phyloP scores from a whole-genome alignment of 2,113 vertebrate genomes.

The Tragelaphus strepsiceros region DNA sequence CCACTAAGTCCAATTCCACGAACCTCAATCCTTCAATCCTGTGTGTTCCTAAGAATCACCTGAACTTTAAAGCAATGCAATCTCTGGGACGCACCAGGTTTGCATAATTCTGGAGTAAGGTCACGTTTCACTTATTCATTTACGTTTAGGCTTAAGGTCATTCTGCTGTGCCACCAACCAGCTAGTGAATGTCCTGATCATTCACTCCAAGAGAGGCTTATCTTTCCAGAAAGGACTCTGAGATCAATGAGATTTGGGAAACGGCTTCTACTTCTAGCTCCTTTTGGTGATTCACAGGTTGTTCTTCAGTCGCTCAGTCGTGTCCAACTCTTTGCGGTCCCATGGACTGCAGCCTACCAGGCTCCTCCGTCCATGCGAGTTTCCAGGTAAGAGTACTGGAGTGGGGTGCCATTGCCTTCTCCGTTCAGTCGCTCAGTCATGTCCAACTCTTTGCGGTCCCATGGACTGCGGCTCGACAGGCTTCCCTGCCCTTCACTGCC shows the following conservation, averaged over 20 bases:
- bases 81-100: not conserved
- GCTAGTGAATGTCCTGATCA: not conserved
- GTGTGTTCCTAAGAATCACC: not conserved
- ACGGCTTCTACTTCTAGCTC: not conserved
- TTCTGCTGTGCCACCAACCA: not conserved
- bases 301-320: not conserved
- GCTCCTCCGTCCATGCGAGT: too few species aligned
- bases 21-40: not conserved
- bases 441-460: not conserved
- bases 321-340: not conserved
- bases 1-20: fast-evolving
- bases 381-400: too few species aligned
- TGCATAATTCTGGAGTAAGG: not conserved
- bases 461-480: not conserved
- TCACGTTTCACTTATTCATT: not conserved
- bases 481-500: not conserved
- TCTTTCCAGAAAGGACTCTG: not conserved
- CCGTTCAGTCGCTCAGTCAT: not conserved
- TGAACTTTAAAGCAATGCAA: not conserved
- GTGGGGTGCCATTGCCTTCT: too few species aligned
- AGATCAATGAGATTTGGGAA: not conserved
- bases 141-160: not conserved
- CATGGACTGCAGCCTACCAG: not conserved
- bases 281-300: not conserved
- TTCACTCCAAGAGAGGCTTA: not conserved